Percentiles rank a stretch among this genome's conserved stretches.
Evolutionary conservation across 1,140 invertebrate species (phyloP).

Genomic region (Neuroterus valhalla): DNA sequence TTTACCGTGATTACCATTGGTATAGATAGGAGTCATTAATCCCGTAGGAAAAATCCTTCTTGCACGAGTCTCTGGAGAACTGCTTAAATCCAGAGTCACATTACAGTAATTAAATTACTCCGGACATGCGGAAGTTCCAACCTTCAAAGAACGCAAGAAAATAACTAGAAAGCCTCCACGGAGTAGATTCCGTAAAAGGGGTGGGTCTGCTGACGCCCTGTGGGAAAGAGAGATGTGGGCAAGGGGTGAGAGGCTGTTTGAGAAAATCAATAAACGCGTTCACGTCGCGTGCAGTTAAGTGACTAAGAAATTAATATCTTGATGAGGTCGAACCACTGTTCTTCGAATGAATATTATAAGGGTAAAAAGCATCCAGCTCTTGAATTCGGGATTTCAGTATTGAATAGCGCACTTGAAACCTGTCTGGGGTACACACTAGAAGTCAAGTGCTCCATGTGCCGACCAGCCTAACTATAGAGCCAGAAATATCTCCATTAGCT

Average conservation of each 20-base stretch:
- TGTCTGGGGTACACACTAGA: no score
- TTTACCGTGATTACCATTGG: conserved; percentile 4
- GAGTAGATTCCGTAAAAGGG: conserved; percentile 61
- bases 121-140: conserved; percentile 65
- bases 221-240: conserved; percentile 52
- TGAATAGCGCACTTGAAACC: neutral
- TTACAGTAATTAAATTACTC: conserved; percentile 70
- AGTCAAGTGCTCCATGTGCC: neutral
- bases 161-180: conserved; percentile 58
- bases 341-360: conserved; percentile 54
- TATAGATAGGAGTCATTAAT: conserved; percentile 8
- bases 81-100: conserved; percentile 51
- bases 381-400: conserved; percentile 18
- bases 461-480: neutral
- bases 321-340: conserved; percentile 66
- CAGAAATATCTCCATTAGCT: neutral
- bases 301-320: conserved; percentile 73
- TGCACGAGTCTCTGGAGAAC: conserved; percentile 1
- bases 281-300: conserved; percentile 72
- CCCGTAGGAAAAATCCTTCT: conserved; percentile 19
- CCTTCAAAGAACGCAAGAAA: conserved; percentile 66
- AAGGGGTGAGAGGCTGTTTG: conserved; percentile 52
- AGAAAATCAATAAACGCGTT: conserved; percentile 72
- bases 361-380: conserved; percentile 47
- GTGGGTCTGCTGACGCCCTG: conserved; percentile 55